phyloP scores from a whole-genome alignment of 2,797 vertebrate species.

The Epinephelus awoara region DNA sequence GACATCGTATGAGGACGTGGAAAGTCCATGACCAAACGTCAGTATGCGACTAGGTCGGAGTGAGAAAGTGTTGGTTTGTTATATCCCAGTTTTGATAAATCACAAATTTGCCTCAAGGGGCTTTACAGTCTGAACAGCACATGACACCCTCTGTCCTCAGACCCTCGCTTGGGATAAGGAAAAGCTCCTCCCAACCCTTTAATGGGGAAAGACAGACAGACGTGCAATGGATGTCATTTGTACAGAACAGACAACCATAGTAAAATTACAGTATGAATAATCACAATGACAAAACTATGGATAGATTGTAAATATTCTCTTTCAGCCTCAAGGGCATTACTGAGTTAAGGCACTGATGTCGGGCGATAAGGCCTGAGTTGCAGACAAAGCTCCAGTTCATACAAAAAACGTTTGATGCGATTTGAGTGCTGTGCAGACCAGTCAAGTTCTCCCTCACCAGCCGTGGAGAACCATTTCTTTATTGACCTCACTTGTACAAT shows the following conservation, averaged over 20 bases:
- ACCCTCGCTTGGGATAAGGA: no score
- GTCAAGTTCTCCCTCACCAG: conserved; percentile 5
- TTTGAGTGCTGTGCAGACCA: neutral
- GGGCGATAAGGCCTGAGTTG: neutral
- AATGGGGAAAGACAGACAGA: neutral
- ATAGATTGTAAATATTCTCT: neutral
- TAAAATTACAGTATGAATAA: neutral
- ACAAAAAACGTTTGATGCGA: conserved; percentile 1
- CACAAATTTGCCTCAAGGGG: no score
- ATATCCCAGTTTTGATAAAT: no score
- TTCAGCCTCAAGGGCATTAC: conserved; percentile 1
- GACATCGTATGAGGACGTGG: no score
- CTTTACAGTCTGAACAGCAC: no score
- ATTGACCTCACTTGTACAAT: conserved; percentile 1
- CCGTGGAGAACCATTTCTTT: neutral
- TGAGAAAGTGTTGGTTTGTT: no score
- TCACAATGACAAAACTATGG: neutral
- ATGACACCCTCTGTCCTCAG: no score
- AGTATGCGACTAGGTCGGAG: no score
- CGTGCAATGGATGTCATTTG: neutral
- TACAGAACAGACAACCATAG: neutral
- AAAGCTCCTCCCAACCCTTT: no score
- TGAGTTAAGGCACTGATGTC: conserved; percentile 17
- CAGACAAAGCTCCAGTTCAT: neutral
- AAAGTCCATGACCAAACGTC: no score